Evolutionary conservation across 2,888 invertebrate genomes (phyloP), one percentile per base, ranked within the genome.

Genomic region (Parasteatoda lunata): DNA sequence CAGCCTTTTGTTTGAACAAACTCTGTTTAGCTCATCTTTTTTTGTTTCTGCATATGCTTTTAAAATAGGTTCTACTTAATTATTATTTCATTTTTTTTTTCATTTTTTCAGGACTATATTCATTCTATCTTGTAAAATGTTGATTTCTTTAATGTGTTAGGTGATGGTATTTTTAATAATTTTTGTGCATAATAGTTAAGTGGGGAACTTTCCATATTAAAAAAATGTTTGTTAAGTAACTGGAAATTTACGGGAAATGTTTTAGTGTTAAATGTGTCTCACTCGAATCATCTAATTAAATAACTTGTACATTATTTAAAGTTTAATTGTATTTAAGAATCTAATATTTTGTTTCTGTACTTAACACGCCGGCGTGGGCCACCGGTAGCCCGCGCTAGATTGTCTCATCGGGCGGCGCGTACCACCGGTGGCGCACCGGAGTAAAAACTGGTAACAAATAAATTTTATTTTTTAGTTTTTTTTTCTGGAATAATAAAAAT

Each of bases 221-320:
- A 59, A 54, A 30, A 69, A 30, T 76, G 52, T 30, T 54, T 59
- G 11, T 65, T 49, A 48, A 54, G 54, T 47, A n/a, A n/a, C 71
- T 78, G 82, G 87, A 87, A 87, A 82, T 75, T 87, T 87, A 82
- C 82, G 82, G 87, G 87, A 87, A 87, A 87, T 87, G 87, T 87
- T 87, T 87, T 7, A 59, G 5, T 30, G 30, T 30, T 59, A 59
- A 59, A 59, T 59, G n/a, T 59, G n/a, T 7, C 4, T 59, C 59
- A 59, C 8, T 59, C n/a, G 0, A 59, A 59, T 59, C 8, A 9
- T n/a, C 8, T 59, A 4, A 59, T 59, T 4, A 5, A 59, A 13
- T 59, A 59, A 9, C 59, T 7, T 59, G 59, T 59, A 59, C 59
- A 59, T 59, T 59, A 4, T 7, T 59, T 59, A 9, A 59, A n/a